These are phyloP conservation scores for Fistularia commersonii DNA, from an alignment of 2,797 vertebrate genomes.

Conservation along the genomic window DNA sequence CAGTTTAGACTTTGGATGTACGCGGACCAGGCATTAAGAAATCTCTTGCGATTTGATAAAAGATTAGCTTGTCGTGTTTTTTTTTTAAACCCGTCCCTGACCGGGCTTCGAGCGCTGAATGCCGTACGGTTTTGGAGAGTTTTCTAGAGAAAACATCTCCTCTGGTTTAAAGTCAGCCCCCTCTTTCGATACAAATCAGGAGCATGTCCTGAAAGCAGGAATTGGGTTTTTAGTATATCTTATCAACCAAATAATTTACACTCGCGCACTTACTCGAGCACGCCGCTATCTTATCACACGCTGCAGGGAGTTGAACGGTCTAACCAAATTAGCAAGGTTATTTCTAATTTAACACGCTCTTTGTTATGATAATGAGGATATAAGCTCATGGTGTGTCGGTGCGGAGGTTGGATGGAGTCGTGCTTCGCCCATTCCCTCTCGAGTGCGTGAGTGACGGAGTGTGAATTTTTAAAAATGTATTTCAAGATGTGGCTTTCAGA, in stretches of 20 bases:
- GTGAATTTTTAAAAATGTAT: constrained; percentile 32
- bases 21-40: background rate
- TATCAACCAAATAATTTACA: constrained; percentile 3
- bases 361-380: constrained; percentile 54
- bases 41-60: constrained; percentile 1
- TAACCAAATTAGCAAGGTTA: constrained; percentile 35
- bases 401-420: constrained; percentile 37
- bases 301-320: constrained; percentile 24
- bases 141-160: too few relatives aligned
- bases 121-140: too few relatives aligned
- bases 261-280: background rate
- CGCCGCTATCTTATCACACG: constrained; percentile 9
- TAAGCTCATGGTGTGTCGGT: constrained; percentile 33
- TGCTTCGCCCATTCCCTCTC: constrained; percentile 12
- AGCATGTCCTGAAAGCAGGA: constrained; percentile 17
- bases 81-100: background rate
- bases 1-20: constrained; percentile 16
- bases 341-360: constrained; percentile 53
- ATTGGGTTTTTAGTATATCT: constrained; percentile 10
- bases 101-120: too few relatives aligned
- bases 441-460: background rate
- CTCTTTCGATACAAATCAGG: constrained; percentile 2
- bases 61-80: constrained; percentile 21
- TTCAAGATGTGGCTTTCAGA: constrained; percentile 27
- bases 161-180: constrained; percentile 7